phyloP scores from a whole-genome alignment of 2,113 vertebrate genomes.

The Jaculus jaculus region DNA sequence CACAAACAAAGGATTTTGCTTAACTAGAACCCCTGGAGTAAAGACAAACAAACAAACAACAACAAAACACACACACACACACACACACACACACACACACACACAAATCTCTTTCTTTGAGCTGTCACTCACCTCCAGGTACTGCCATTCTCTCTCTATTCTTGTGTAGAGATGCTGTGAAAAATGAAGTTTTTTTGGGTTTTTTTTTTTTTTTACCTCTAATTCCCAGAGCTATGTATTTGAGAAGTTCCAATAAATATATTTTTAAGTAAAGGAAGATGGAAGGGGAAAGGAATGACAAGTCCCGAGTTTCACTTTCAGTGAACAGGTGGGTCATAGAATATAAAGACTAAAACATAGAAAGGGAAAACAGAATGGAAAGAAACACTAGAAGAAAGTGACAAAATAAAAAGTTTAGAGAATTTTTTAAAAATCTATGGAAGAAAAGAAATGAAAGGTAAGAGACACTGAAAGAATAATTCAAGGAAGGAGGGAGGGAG shows the following conservation, averaged over 20 bases:
- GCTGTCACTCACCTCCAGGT: neutral
- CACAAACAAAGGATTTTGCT: neutral
- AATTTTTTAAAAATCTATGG: neutral
- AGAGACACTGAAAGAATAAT: neutral
- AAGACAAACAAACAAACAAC: too few relatives aligned
- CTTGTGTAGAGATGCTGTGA: neutral
- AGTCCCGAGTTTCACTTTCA: conserved; percentile 13
- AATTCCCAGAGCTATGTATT: neutral
- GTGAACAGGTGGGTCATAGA: neutral
- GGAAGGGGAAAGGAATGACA: neutral
- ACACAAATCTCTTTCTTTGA: neutral
- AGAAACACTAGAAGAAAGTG: neutral
- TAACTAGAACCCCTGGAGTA: neutral
- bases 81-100: too few relatives aligned
- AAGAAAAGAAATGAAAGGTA: neutral
- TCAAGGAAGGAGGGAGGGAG: neutral
- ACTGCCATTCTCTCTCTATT: neutral
- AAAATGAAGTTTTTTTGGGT: neutral
- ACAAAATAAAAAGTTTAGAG: neutral
- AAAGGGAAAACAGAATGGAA: neutral
- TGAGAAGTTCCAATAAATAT: neutral
- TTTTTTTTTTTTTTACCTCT: too few relatives aligned
- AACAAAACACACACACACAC: too few relatives aligned
- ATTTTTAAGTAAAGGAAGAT: neutral
- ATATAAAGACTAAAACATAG: neutral